A percentile compares a stretch with the other conserved stretches of the same genome.
Conservation (phyloP, 2,113 vertebrate species). For the Sinosuthora webbiana region DNA sequence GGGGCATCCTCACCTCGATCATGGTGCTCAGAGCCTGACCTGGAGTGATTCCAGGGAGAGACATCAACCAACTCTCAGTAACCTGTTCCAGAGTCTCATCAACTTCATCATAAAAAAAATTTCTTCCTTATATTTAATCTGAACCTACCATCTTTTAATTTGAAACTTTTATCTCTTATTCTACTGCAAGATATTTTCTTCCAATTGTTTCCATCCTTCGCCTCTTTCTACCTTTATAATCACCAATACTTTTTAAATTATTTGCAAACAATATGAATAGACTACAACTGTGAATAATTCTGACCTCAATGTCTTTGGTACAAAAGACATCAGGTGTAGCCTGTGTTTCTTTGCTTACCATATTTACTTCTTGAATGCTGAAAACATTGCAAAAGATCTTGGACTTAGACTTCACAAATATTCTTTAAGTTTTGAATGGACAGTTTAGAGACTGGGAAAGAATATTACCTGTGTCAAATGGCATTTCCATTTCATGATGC, state of each 20-base stretch:
- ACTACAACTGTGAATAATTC: neutral
- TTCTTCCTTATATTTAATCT: neutral
- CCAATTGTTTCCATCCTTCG: neutral
- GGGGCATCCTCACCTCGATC: neutral
- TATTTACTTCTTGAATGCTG: neutral
- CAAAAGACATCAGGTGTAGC: neutral
- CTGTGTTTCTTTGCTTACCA: neutral
- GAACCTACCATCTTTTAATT: neutral
- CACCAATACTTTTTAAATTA: neutral
- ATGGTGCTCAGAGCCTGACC: neutral
- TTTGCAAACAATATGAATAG: neutral
- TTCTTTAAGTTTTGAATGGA: constrained; percentile 9
- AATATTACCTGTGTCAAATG: neutral
- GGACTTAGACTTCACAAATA: neutral
- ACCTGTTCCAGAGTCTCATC: neutral
- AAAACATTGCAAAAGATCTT: neutral
- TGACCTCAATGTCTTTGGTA: neutral
- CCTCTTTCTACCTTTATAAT: neutral
- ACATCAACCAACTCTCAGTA: neutral
- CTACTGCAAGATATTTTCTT: neutral
- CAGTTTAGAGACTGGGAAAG: neutral
- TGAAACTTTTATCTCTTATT: neutral
- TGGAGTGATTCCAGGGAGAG: neutral
- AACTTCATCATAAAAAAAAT: fast-evolving
- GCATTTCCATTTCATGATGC: constrained; percentile 29